Conservation (phyloP, 2,113 vertebrate genomes). For the Ursus arctos region DNA sequence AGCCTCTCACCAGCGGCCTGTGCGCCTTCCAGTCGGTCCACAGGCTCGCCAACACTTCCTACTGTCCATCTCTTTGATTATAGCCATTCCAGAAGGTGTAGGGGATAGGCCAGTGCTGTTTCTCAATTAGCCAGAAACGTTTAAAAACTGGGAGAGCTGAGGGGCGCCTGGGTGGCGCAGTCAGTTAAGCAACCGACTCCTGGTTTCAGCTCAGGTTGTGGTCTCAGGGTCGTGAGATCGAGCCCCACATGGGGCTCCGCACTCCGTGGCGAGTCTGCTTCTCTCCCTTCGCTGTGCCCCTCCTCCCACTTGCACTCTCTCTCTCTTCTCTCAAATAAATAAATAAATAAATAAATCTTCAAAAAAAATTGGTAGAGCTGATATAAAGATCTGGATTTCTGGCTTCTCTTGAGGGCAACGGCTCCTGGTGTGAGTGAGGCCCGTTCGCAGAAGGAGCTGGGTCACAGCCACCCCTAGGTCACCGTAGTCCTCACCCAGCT, state of each 20-base stretch:
- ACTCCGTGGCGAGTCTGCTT: neutral
- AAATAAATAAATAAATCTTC: no score
- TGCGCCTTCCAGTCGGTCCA: accelerated
- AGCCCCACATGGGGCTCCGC: neutral
- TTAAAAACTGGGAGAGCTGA: neutral
- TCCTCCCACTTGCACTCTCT: neutral
- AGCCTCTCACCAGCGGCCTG: accelerated
- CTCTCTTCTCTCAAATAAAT: neutral
- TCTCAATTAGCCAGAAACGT: neutral
- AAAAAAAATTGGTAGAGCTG: neutral
- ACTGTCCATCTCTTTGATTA: accelerated
- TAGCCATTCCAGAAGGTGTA: neutral
- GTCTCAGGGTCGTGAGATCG: neutral
- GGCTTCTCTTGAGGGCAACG: neutral
- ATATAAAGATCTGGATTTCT: neutral
- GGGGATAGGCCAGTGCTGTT: accelerated
- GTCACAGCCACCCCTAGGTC: accelerated
- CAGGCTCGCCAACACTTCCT: accelerated
- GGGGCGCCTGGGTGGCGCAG: neutral
- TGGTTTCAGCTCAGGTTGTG: neutral
- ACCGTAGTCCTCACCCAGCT: neutral
- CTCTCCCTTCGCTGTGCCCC: neutral
- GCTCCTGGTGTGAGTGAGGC: neutral
- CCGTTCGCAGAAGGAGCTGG: accelerated
- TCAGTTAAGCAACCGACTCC: neutral